These are phyloP conservation scores for Forbesichthys agassizii DNA, from an alignment of 2,113 vertebrate genomes.

Conservation along the genomic window DNA sequence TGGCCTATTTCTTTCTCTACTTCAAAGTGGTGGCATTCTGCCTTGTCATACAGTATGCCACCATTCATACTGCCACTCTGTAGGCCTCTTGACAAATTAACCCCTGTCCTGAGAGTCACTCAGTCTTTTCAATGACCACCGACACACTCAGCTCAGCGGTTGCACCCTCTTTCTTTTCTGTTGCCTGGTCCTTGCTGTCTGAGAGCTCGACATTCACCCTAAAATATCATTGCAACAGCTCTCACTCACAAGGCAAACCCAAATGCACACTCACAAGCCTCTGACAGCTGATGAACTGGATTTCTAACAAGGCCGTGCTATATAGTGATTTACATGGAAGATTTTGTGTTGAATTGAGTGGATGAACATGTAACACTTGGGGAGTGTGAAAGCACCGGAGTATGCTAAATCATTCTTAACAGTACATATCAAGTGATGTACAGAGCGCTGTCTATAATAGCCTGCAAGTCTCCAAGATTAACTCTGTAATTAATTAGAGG, in stretches of 20 bases:
- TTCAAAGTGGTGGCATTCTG: constrained; percentile 58
- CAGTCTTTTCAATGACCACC: constrained; percentile 56
- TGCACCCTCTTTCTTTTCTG: constrained; percentile 1
- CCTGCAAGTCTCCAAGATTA: too few relatives aligned
- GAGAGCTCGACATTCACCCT: neutral
- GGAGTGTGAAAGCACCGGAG: too few relatives aligned
- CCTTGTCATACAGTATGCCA: constrained; percentile 53
- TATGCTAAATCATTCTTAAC: neutral
- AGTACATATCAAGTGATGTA: neutral
- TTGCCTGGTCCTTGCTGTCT: neutral
- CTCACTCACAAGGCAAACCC: too few relatives aligned
- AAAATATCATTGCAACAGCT: too few relatives aligned
- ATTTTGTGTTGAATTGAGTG: neutral
- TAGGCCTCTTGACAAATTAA: constrained; percentile 71
- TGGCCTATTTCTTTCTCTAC: constrained; percentile 56
- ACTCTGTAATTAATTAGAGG: too few relatives aligned
- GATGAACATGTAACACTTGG: too few relatives aligned
- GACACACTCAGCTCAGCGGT: constrained; percentile 31
- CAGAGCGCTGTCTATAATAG: neutral
- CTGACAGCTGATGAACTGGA: too few relatives aligned
- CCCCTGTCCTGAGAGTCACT: constrained; percentile 57
- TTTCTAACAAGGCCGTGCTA: neutral
- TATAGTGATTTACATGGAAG: neutral
- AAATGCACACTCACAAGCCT: too few relatives aligned
- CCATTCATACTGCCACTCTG: constrained; percentile 37